Percentiles rank a stretch among this genome's conserved stretches.
phyloP scores from a whole-genome alignment of 1,140 invertebrate genomes.

The Globodera rostochiensis region DNA sequence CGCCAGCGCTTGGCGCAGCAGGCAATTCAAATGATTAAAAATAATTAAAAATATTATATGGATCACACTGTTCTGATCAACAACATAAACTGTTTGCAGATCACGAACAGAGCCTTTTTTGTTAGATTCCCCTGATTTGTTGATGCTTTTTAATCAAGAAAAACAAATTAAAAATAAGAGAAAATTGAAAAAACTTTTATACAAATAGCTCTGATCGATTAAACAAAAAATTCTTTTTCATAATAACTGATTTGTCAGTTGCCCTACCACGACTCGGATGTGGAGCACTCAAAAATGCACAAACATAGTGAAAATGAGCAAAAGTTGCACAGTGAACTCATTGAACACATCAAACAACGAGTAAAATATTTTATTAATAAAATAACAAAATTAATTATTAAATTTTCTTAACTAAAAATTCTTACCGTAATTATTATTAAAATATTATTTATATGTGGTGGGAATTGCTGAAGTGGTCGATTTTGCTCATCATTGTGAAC shows the following conservation, averaged over 20 bases:
- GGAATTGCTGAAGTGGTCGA: constrained; percentile 53
- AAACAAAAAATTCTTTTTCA: too few relatives aligned
- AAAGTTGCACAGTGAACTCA: constrained; percentile 37
- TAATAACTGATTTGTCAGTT: constrained; percentile 21
- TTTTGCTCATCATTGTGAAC: constrained; percentile 19
- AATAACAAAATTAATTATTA: not conserved
- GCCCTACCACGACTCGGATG: constrained; percentile 49
- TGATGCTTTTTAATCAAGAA: too few relatives aligned
- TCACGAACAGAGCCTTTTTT: too few relatives aligned
- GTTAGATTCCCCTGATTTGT: too few relatives aligned
- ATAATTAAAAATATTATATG: too few relatives aligned
- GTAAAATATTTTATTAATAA: not conserved
- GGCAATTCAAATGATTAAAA: constrained; percentile 64
- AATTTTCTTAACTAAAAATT: constrained; percentile 17
- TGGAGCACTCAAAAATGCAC: constrained; percentile 30
- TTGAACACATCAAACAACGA: constrained; percentile 39
- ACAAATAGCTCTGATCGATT: too few relatives aligned
- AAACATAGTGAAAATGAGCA: constrained; percentile 27
- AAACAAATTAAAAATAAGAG: too few relatives aligned
- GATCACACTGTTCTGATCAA: too few relatives aligned
- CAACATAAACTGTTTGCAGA: too few relatives aligned
- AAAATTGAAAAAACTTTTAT: too few relatives aligned
- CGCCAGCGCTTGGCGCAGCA: constrained; percentile 79
- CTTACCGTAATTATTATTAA: constrained; percentile 1
- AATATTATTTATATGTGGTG: constrained; percentile 41